These are phyloP conservation scores for Limosa lapponica DNA, from an alignment of 2,797 vertebrate genomes.

Conservation along the genomic window DNA sequence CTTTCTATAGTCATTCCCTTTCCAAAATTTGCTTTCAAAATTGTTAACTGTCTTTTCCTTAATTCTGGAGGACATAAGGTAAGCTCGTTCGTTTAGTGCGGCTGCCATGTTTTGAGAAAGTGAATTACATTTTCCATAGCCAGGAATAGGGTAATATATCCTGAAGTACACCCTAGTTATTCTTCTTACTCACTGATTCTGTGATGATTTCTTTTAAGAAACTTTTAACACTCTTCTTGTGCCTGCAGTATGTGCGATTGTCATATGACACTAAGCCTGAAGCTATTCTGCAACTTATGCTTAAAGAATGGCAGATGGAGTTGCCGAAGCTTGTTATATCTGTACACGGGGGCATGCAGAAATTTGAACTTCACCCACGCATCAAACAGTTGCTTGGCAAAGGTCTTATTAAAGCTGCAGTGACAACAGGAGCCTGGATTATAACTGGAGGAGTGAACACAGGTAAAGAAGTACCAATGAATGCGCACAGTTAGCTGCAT, in stretches of 20 bases:
- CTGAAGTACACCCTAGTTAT: neutral
- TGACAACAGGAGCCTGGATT: conserved; percentile 99
- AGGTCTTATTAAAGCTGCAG: conserved; percentile 97
- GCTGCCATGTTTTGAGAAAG: neutral
- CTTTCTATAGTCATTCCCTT: neutral
- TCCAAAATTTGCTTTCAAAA: neutral
- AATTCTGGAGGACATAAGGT: neutral
- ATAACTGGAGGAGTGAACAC: conserved; percentile 98
- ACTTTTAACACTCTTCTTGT: neutral
- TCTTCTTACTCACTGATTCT: neutral
- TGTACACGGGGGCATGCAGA: conserved; percentile 97
- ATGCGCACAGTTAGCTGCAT: neutral
- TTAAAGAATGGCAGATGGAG: conserved; percentile 99
- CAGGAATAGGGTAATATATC: neutral
- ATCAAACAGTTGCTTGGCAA: conserved; percentile 98
- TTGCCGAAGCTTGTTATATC: conserved; percentile 98
- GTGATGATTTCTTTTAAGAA: neutral
- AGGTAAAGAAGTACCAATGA: conserved; percentile 77
- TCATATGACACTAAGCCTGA: conserved; percentile 94
- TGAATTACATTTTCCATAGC: neutral
- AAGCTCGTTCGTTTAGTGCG: neutral
- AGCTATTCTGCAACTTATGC: conserved; percentile 91
- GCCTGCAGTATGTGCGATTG: conserved; percentile 90
- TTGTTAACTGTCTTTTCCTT: neutral
- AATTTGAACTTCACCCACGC: conserved; percentile 97